Percentiles rank a stretch among this genome's conserved stretches.
Evolutionary conservation across 2,797 vertebrate genomes (phyloP).

Genomic region (Hippoglossus hippoglossus): DNA sequence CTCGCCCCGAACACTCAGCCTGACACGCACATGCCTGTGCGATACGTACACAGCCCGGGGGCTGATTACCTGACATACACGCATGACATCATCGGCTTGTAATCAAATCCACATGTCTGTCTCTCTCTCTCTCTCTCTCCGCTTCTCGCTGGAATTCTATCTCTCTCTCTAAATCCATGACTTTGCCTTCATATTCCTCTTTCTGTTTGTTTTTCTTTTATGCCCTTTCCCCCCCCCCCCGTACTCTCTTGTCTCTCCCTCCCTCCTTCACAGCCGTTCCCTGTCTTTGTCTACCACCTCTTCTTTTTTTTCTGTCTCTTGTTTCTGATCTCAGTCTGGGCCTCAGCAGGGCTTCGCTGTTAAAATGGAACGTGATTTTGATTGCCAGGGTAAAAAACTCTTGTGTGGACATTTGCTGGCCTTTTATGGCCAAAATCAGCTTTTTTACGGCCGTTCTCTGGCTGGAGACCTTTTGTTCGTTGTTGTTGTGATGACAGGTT

Average conservation of each 20-base stretch:
- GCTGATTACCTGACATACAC: conserved; percentile 77
- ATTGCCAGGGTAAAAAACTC: conserved; percentile 46
- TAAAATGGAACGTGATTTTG: conserved; percentile 52
- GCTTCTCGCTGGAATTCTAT: conserved; percentile 28
- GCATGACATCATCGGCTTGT: conserved; percentile 72
- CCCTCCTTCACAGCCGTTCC: not conserved
- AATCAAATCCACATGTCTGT: conserved; percentile 69
- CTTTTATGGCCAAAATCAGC: conserved; percentile 62
- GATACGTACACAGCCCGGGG: conserved; percentile 41
- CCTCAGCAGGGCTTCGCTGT: conserved; percentile 36
- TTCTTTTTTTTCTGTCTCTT: conserved; percentile 7
- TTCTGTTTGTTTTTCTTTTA: conserved; percentile 39
- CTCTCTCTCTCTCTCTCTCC: conserved; percentile 1
- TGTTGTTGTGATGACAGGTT: conserved; percentile 41
- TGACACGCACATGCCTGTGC: conserved; percentile 50
- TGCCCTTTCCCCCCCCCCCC: not conserved
- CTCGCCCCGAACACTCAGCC: conserved; percentile 47
- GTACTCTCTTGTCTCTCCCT: not conserved
- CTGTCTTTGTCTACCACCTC: not conserved
- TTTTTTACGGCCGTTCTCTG: conserved; percentile 55
- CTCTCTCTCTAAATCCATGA: conserved; percentile 34
- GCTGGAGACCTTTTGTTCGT: conserved; percentile 29
- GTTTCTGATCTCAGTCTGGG: conserved; percentile 43
- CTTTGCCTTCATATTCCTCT: conserved; percentile 30
- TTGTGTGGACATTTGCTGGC: conserved; percentile 36